Conservation (phyloP, 2,113 vertebrate genomes). For the Rhagologus leucostigma region DNA sequence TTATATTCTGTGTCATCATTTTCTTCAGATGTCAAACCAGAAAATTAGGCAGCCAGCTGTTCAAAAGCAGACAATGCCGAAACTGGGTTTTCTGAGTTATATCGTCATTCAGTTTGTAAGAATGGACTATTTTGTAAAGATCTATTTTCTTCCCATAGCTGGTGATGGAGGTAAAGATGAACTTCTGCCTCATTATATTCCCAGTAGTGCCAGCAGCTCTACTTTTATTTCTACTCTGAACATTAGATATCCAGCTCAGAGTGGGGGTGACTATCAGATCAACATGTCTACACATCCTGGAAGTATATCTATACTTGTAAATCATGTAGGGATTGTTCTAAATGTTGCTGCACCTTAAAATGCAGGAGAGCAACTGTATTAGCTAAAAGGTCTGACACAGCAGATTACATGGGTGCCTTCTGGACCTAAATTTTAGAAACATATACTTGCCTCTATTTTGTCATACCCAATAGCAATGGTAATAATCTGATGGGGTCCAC, state of each 20-base stretch:
- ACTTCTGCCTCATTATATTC: background rate
- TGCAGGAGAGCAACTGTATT: background rate
- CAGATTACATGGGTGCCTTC: background rate
- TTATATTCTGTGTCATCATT: background rate
- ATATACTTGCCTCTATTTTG: background rate
- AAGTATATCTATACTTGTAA: background rate
- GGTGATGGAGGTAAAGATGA: background rate
- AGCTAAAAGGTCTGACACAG: background rate
- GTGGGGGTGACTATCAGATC: background rate
- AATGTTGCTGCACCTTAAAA: background rate
- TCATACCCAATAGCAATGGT: background rate
- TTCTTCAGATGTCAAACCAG: background rate
- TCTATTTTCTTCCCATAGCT: background rate
- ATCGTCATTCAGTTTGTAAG: background rate
- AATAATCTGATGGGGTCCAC: background rate
- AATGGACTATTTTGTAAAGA: background rate
- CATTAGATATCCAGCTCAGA: background rate
- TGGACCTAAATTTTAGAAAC: background rate
- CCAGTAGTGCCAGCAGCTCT: background rate
- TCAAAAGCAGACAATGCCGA: background rate
- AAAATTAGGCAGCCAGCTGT: background rate
- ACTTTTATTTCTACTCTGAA: background rate
- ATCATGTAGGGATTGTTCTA: background rate
- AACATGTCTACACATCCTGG: background rate
- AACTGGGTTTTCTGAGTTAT: background rate